Percentiles rank a stretch among this genome's conserved stretches.
Conservation (phyloP, 2,888 invertebrate genomes). For the Polylopha cassiicola region DNA sequence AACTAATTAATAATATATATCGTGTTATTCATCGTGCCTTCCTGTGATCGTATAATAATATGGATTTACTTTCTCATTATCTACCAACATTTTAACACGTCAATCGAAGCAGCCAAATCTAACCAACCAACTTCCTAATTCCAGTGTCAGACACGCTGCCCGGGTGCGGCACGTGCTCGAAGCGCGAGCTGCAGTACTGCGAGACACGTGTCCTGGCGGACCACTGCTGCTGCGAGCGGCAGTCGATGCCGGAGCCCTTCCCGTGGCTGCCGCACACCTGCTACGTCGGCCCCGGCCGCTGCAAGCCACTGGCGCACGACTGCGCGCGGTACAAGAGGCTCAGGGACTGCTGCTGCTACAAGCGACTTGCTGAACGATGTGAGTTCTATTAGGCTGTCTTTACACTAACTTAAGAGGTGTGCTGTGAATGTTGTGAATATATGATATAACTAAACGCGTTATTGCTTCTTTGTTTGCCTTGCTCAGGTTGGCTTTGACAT, state of each 20-base stretch:
- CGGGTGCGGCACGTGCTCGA: slow-evolving; percentile 80
- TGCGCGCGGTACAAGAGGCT: slow-evolving; percentile 80
- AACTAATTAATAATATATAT: no score
- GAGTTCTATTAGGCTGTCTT: slow-evolving; percentile 41
- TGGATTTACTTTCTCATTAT: no score
- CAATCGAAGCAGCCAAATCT: no score
- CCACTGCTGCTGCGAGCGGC: slow-evolving; percentile 76
- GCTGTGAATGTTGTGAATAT: no score
- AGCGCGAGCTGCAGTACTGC: slow-evolving; percentile 80
- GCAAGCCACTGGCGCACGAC: slow-evolving; percentile 76
- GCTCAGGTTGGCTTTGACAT: no score
- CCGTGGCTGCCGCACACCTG: slow-evolving; percentile 83
- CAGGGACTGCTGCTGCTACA: slow-evolving; percentile 81
- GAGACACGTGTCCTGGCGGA: slow-evolving; percentile 74
- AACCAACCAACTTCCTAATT: no score
- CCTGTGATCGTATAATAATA: no score
- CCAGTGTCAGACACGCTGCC: slow-evolving; percentile 45
- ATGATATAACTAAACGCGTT: no score
- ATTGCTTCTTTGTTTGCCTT: no score
- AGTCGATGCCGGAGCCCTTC: slow-evolving; percentile 79
- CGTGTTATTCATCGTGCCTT: no score
- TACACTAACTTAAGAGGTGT: no score
- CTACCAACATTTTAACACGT: no score
- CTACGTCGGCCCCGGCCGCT: slow-evolving; percentile 78
- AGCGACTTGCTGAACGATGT: slow-evolving; percentile 78